Conservation (phyloP, 2,797 vertebrate species). For the Eurystomus glaucurus region DNA sequence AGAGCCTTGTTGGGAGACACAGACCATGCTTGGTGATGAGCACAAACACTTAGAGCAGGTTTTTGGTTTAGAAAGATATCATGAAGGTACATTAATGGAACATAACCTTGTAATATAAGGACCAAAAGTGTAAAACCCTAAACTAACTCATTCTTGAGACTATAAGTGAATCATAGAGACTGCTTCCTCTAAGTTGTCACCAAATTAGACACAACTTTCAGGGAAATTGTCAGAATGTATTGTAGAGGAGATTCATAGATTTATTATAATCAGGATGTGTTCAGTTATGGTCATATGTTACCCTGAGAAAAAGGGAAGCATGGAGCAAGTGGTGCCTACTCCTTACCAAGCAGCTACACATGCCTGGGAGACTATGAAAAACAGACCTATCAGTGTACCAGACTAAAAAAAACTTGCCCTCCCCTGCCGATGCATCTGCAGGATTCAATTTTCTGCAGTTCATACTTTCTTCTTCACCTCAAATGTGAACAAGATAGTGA, state of each 20-base stretch:
- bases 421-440: neutral
- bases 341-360: neutral
- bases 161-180: neutral
- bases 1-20: neutral
- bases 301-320: neutral
- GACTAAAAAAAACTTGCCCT: neutral
- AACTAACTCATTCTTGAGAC: neutral
- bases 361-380: neutral
- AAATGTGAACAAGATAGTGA: rapidly evolving
- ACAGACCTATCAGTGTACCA: neutral
- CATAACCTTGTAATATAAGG: neutral
- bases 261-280: neutral
- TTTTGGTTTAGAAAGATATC: neutral
- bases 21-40: neutral
- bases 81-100: neutral
- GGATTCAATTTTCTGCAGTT: neutral
- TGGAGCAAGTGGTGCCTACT: neutral
- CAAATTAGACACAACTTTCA: neutral
- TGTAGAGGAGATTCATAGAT: neutral
- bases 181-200: neutral
- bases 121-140: neutral
- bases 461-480: neutral
- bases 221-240: neutral
- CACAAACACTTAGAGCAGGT: neutral
- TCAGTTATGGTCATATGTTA: neutral